phyloP scores from a whole-genome alignment of 2,797 vertebrate species.

The Sciurus carolinensis region DNA sequence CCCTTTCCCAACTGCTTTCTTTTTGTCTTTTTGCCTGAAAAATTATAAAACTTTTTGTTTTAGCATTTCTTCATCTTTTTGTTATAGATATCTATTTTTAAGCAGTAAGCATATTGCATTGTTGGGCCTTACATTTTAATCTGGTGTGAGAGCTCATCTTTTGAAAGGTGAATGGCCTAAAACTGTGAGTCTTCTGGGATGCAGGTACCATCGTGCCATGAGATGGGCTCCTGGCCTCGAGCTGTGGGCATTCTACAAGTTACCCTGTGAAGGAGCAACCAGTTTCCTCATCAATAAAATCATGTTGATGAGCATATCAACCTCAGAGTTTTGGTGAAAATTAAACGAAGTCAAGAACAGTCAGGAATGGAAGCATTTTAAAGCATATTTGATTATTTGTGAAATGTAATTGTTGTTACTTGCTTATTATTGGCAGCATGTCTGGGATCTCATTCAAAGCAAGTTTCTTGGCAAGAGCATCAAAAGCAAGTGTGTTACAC shows the following conservation, averaged over 20 bases:
- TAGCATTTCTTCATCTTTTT: constrained; percentile 27
- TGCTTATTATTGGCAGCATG: not conserved
- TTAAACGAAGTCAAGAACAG: constrained; percentile 32
- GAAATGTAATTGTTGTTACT: not conserved
- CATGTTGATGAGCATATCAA: not conserved
- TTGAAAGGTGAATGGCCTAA: not conserved
- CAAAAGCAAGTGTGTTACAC: constrained; percentile 10
- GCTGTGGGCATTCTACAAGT: not conserved
- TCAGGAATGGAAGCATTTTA: not conserved
- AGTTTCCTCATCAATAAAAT: not conserved
- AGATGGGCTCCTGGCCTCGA: not conserved
- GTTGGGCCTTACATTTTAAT: not conserved
- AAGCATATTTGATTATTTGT: constrained; percentile 6
- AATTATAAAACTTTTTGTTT: not conserved
- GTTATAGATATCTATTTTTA: constrained; percentile 3
- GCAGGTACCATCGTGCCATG: not conserved
- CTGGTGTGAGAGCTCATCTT: not conserved
- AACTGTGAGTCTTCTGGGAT: not conserved
- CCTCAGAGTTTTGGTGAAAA: not conserved
- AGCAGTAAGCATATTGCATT: not conserved
- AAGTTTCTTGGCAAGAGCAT: not conserved
- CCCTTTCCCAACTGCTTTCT: not conserved
- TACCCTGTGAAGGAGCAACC: not conserved
- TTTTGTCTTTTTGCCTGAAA: not conserved
- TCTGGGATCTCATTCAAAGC: constrained; percentile 6